Percentiles rank a stretch among this genome's conserved stretches.
Evolutionary conservation across 2,113 vertebrate species (phyloP).

Genomic region (Nesogale talazaci): DNA sequence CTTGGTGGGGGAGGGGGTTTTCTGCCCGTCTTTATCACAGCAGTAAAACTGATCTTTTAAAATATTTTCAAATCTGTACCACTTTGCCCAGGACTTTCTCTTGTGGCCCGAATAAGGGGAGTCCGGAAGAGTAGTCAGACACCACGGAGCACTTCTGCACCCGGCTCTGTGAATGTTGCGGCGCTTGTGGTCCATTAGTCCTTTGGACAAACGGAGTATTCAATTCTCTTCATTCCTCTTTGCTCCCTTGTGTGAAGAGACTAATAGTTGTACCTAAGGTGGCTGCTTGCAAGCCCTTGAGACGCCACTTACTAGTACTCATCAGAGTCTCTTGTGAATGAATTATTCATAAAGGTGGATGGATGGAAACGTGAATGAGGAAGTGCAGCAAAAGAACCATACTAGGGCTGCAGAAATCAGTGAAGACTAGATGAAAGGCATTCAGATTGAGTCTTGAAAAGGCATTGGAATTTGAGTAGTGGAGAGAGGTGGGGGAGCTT

Average conservation of each 20-base stretch:
- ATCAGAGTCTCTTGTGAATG: neutral
- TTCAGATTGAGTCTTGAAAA: slow-evolving; percentile 29
- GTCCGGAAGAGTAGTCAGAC: neutral
- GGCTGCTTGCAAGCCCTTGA: neutral
- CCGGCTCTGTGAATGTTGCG: too few species aligned
- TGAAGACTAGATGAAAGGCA: neutral
- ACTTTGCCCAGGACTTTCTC: neutral
- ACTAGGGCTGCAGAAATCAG: neutral
- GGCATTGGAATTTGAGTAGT: neutral
- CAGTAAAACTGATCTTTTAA: neutral
- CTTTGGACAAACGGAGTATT: neutral
- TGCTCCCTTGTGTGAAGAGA: neutral
- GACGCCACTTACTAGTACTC: neutral
- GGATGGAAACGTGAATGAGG: neutral
- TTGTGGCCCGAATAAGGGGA: neutral
- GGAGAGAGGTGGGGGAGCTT: neutral
- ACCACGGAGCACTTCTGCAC: neutral
- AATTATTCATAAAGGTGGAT: neutral
- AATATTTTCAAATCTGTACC: neutral
- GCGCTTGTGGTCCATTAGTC: neutral
- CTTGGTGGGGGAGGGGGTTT: neutral
- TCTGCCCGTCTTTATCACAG: neutral
- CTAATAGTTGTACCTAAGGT: neutral
- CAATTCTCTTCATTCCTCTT: too few species aligned
- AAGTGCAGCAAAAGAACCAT: neutral